Percentiles rank a stretch among this genome's conserved stretches.
Conservation (phyloP, 1,140 invertebrate species). For the Bombus pascuorum region DNA sequence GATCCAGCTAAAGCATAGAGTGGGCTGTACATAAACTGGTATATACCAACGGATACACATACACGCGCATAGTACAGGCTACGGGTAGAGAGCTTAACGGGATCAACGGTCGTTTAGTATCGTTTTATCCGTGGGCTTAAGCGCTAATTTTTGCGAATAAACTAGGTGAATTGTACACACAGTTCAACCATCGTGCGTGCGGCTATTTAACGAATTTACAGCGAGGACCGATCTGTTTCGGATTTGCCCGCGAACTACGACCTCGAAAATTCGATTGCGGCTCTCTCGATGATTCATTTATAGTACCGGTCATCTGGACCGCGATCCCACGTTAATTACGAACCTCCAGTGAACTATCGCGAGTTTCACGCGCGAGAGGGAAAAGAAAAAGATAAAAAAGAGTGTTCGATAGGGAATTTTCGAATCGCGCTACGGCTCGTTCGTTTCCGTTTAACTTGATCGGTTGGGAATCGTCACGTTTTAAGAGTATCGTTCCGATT, state of each 20-base stretch:
- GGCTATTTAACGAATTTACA: constrained; percentile 75
- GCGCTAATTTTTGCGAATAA: constrained; percentile 76
- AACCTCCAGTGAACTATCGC: background rate
- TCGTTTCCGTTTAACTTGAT: background rate
- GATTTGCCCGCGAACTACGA: constrained; percentile 46
- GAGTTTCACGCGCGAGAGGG: background rate
- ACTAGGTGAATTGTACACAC: constrained; percentile 53
- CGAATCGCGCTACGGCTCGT: no score
- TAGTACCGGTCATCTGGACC: constrained; percentile 3
- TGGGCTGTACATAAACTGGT: background rate
- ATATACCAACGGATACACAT: constrained; percentile 1
- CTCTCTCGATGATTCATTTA: constrained; percentile 50
- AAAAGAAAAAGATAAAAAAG: background rate
- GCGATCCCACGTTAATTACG: constrained; percentile 36
- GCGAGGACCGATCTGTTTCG: constrained; percentile 39
- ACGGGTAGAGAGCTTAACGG: constrained; percentile 72
- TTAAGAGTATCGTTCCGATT: background rate
- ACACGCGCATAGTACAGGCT: background rate
- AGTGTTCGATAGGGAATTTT: background rate
- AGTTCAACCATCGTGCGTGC: constrained; percentile 22
- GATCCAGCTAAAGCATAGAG: background rate
- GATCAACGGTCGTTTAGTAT: constrained; percentile 78
- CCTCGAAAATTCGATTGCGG: constrained; percentile 45
- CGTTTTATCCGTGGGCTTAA: constrained; percentile 74
- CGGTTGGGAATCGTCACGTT: background rate